Base-by-base conservation (phyloP, 2,888 invertebrate genomes). In the Suillia variegata region DNA sequence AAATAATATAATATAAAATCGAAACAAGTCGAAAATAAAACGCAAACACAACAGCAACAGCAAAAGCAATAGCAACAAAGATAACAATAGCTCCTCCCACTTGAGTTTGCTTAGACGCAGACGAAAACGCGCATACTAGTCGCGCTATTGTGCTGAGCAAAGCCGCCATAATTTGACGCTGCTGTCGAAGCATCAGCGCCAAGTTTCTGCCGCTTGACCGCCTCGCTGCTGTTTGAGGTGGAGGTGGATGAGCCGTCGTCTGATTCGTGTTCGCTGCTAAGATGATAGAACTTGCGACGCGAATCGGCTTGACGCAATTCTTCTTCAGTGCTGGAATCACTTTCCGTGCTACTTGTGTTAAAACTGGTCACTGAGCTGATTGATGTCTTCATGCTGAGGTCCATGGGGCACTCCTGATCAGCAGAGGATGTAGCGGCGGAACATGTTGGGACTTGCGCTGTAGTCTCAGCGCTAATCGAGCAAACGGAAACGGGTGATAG, bases 331-430 rank as follows among this genome's bases (percentile, higher is more conserved):
- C 69, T 69, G 62, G 68, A 70, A 58, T 75, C 78, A 59, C 75
- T 71, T 61, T 73, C 71, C 6, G 58, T 63, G 38, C 64, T 69
- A 49, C 67, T 67, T 17, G 69, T 69, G 47, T 75, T 70, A 62
- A 73, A 74, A 50, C 80, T 78, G 60, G 78, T 75, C 63, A 71
- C 71, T 2, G 80, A 79, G 20, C 70, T 71, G 42, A 85, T 67
- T 47, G 70, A 76, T 3, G 87, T 85, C 73, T 89, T 91, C 83
- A 92, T 89, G 52, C 92, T 92, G 62, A 93, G 82, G 75, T 93
- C 93, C 83, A 92, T 92, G 1, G 92, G 92, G 67, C 88, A 87
- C 62, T 91, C 91, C 75, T 92, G 91, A 2, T 84, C 70, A n/a
- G 52, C 13, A 1, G 54, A 54, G 34, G 17, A 20, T 12, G 53